Evolutionary conservation across 2,113 vertebrate genomes (phyloP), one percentile per base, ranked within the genome.

Genomic region (Zeus faber): DNA sequence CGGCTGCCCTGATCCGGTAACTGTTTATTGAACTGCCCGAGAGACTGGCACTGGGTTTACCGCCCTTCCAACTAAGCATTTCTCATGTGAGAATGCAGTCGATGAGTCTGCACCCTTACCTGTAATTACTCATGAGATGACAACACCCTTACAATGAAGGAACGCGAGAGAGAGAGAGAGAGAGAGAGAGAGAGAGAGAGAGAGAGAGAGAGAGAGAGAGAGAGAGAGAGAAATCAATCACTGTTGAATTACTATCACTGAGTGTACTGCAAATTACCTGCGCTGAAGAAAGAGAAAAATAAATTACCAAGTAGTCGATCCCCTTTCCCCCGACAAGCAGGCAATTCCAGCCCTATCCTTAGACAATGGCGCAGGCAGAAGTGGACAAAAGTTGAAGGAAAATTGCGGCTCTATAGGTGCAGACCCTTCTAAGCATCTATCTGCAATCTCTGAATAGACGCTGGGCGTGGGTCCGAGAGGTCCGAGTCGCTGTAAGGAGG

Each of bases 71-170:
- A 66, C 66, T 49, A 52, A 63, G 63, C 53, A 54, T 59, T 43
- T 49, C 48, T 59, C 63, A 69, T 59, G 67, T 33, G 55, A 74
- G 74, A 69, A 76, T 69, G 65, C 60, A 79, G 78, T 80, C 75
- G 65, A 85, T 81, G 75, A 73, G 62, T 69, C 71, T 76, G 74
- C 63, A 60, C 65, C 75, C 61, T 64, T 80, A 82, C 78, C 74
- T 78, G 73, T 76, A 85, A 84, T 86, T 86, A 84, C 85, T 84
- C 76, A 72, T 26, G 68, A 82, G 75, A 80, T 80, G 83, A 80
- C 78, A 82, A 78, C 24, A 44, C 63, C 69, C 77, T 72, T 67
- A 76, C 68, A 64, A 67, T 46, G 64, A 10, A 57, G 61, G 46
- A 6, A 49, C 13, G 2, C 2, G 31, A 2, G 31, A 2, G 31